phyloP scores from a whole-genome alignment of 2,797 vertebrate species.

The Pantherophis vulpinus region DNA sequence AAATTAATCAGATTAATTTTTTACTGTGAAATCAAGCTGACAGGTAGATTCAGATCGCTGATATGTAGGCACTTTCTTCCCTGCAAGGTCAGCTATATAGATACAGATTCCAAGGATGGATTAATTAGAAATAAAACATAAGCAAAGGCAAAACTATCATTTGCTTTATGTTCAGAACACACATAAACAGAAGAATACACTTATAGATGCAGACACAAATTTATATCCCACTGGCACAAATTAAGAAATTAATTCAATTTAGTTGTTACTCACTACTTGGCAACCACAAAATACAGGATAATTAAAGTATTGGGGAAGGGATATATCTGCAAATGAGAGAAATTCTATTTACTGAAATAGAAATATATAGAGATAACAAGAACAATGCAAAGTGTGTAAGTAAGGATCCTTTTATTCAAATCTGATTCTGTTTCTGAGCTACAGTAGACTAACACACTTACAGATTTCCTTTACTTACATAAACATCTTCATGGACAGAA shows the following conservation, averaged over 20 bases:
- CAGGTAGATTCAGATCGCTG: background rate
- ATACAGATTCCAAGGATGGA: background rate
- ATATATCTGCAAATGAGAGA: background rate
- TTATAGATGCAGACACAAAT: background rate
- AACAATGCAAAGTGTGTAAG: background rate
- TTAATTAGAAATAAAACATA: background rate
- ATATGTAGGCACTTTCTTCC: background rate
- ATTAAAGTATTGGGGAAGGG: background rate
- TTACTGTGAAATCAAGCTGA: background rate
- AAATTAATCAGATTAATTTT: background rate
- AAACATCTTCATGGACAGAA: background rate
- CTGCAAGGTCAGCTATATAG: background rate
- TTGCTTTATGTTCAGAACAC: background rate
- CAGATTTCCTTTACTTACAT: background rate
- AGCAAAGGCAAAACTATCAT: background rate
- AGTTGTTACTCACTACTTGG: background rate
- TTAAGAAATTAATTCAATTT: background rate
- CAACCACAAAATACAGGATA: background rate
- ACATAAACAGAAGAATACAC: background rate
- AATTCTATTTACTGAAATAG: background rate
- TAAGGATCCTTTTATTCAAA: background rate
- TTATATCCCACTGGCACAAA: background rate
- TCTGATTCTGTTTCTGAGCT: background rate
- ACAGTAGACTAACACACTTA: background rate
- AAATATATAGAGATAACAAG: background rate